Evolutionary conservation across 2,113 vertebrate species (phyloP).

Genomic region (Camelus bactrianus): DNA sequence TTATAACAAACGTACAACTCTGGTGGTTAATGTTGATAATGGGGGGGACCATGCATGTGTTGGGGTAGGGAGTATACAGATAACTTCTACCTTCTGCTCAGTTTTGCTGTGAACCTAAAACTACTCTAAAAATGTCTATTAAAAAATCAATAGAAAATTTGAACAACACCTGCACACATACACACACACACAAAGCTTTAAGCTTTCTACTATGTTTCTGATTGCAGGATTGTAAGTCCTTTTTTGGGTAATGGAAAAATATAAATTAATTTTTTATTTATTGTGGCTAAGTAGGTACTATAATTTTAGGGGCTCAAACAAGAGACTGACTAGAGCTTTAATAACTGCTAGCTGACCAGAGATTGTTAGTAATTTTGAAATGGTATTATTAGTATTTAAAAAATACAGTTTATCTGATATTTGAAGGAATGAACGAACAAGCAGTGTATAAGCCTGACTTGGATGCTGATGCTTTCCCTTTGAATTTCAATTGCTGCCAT

Average conservation of each 20-base stretch:
- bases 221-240: slow-evolving; percentile 83
- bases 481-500: slow-evolving; percentile 74
- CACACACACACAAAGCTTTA: slow-evolving; percentile 46
- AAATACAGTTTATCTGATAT: slow-evolving; percentile 48
- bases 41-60: background rate
- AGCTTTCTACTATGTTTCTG: slow-evolving; percentile 74
- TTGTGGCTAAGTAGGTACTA: slow-evolving; percentile 84
- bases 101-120: slow-evolving; percentile 25
- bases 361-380: slow-evolving; percentile 66
- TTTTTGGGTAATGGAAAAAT: slow-evolving; percentile 83
- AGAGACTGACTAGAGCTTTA: slow-evolving; percentile 64
- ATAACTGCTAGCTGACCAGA: slow-evolving; percentile 73
- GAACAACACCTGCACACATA: background rate
- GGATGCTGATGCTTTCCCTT: slow-evolving; percentile 74
- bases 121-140: background rate
- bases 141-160: background rate
- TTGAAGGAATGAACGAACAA: slow-evolving; percentile 64
- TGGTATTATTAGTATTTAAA: slow-evolving; percentile 67
- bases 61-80: background rate
- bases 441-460: slow-evolving; percentile 76
- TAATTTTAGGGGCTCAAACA: slow-evolving; percentile 80
- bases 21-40: background rate
- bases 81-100: slow-evolving; percentile 1
- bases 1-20: background rate
- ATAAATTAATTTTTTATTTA: slow-evolving; percentile 87